Percentiles rank a stretch among this genome's conserved stretches.
Evolutionary conservation across 2,113 vertebrate genomes (phyloP).

Genomic region (Ammodytes marinus): DNA sequence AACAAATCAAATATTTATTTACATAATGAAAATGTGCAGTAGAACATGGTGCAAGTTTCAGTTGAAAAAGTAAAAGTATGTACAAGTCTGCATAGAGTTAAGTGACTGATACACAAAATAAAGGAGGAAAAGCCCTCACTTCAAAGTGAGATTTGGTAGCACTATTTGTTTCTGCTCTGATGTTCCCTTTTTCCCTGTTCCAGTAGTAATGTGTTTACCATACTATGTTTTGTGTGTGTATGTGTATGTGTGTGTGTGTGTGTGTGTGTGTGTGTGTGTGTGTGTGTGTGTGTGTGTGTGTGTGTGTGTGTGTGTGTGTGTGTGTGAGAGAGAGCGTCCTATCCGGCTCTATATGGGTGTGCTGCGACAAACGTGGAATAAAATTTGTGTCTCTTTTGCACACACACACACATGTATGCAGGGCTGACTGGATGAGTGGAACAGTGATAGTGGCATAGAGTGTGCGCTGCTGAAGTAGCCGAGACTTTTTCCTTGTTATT

Average conservation of each 20-base stretch:
- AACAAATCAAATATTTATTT: too few species aligned
- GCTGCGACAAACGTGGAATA: constrained; percentile 20
- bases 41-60: too few species aligned
- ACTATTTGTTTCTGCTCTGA: constrained; percentile 36
- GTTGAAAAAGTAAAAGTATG: too few species aligned
- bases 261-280: neutral
- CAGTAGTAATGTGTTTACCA: constrained; percentile 73
- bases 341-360: constrained; percentile 3
- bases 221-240: constrained; percentile 42
- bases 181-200: constrained; percentile 30
- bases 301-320: constrained; percentile 16
- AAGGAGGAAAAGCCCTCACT: neutral
- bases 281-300: constrained; percentile 26
- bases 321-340: neutral
- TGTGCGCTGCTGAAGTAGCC: constrained; percentile 21
- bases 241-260: too few species aligned
- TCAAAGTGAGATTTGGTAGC: constrained; percentile 29
- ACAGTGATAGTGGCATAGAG: neutral
- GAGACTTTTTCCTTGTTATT: constrained; percentile 50
- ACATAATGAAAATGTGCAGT: too few species aligned
- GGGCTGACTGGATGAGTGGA: constrained; percentile 20
- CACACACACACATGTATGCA: constrained; percentile 26
- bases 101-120: too few species aligned
- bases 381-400: constrained; percentile 23
- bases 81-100: too few species aligned